Evolutionary conservation across 1,140 invertebrate genomes (phyloP), one percentile per base, ranked within the genome.

Genomic region (Ericerus pela): DNA sequence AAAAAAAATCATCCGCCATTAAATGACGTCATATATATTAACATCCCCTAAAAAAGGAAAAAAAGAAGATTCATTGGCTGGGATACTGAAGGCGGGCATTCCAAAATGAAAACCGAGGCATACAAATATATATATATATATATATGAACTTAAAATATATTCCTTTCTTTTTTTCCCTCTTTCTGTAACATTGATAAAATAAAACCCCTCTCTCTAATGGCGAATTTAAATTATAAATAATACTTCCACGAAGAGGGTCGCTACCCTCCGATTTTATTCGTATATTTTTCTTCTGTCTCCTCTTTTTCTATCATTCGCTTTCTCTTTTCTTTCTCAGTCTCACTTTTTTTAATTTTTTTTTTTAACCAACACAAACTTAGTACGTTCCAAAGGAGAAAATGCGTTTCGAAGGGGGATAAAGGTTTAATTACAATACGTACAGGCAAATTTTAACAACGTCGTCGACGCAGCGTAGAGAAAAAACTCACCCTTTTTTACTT

Each of bases 221-320:
- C 36, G 36, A 6, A 38, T 38, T 38, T 38, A 38, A 38, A 38
- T 38, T 38, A 38, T 38, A 38, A 38, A 38, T 38, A 38, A 38
- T 38, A 38, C 36, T 18, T 16, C n/a, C n/a, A 38, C 8, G 20
- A 38, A 38, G 36, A 38, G 36, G 36, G 36, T 38, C 36, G 36
- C 36, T 38, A 38, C 36, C 36, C 36, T 38, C 20, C 36, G 36
- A 38, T 38, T 38, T 38, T 5, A 18, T 14, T 14, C 20, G 20
- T 38, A 38, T 38, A 18, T 18, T 38, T 38, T 16, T 38, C n/a
- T n/a, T n/a, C n/a, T n/a, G n/a, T n/a, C n/a, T n/a, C n/a, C n/a
- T 38, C 4, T 8, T 33, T 10, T n/a, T 33, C 30, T 8, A 8
- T 33, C n/a, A 33, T n/a, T 33, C n/a, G n/a, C 30, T 33, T 10